Evolutionary conservation across 2,797 vertebrate genomes (phyloP).

Genomic region (Centroberyx gerrardi): DNA sequence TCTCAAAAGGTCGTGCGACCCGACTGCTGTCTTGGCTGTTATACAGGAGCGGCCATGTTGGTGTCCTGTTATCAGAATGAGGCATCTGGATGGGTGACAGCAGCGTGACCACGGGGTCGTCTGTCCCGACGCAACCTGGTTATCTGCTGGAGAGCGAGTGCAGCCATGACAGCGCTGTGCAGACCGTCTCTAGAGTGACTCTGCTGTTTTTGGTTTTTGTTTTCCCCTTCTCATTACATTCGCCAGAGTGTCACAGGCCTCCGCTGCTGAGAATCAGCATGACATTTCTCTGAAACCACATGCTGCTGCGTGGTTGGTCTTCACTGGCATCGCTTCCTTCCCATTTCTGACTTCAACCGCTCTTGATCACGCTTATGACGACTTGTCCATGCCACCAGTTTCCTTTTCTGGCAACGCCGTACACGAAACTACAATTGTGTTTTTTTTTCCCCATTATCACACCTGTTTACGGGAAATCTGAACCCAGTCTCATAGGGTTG

Average conservation of each 20-base stretch:
- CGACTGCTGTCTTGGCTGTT: slow-evolving; percentile 26
- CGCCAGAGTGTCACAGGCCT: slow-evolving; percentile 1
- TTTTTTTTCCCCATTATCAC: slow-evolving; percentile 50
- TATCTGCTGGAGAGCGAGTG: slow-evolving; percentile 63
- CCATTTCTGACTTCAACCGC: slow-evolving; percentile 59
- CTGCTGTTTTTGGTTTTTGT: slow-evolving; percentile 14
- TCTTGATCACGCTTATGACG: slow-evolving; percentile 45
- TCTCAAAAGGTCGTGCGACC: slow-evolving; percentile 16
- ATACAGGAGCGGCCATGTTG: slow-evolving; percentile 52
- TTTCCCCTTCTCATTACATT: slow-evolving; percentile 3
- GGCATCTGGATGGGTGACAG: slow-evolving; percentile 58
- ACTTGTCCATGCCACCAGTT: slow-evolving; percentile 38
- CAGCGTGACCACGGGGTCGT: slow-evolving; percentile 39
- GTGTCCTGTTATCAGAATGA: slow-evolving; percentile 64
- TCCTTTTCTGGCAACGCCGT: slow-evolving; percentile 58
- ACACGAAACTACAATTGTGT: slow-evolving; percentile 25
- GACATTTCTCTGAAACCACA: slow-evolving; percentile 53
- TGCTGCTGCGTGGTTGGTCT: slow-evolving; percentile 48
- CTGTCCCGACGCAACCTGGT: slow-evolving; percentile 59
- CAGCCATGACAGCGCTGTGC: slow-evolving; percentile 38
- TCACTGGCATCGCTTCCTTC: slow-evolving; percentile 75
- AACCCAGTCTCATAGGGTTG: neutral
- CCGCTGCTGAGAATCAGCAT: slow-evolving; percentile 38
- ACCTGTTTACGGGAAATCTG: slow-evolving; percentile 79
- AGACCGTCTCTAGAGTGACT: slow-evolving; percentile 45